Evolutionary conservation across 1,140 invertebrate genomes (phyloP).

Genomic region (Plectrocnemia conspersa): DNA sequence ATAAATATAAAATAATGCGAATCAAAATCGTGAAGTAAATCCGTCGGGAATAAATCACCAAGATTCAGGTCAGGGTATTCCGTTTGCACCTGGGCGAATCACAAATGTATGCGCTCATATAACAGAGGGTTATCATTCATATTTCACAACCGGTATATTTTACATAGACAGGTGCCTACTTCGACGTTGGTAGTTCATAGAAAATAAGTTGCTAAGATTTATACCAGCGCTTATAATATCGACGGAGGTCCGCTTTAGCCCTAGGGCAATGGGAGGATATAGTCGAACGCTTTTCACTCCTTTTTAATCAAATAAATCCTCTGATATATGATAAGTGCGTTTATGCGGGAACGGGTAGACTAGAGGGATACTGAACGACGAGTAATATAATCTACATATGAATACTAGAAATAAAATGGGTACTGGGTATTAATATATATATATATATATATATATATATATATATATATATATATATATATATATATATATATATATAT

Average conservation of each 20-base stretch:
- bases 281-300: conserved; percentile 5
- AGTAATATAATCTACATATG: no score
- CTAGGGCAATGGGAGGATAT: conserved; percentile 11
- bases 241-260: conserved; percentile 22
- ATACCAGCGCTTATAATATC: conserved; percentile 30
- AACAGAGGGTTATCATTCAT: conserved; percentile 25
- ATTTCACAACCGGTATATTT: conserved; percentile 30
- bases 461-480: no score
- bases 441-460: no score
- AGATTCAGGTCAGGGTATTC: conserved; percentile 10
- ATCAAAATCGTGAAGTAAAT: conserved; percentile 19
- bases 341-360: no score
- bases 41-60: conserved; percentile 26
- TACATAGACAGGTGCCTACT: conserved; percentile 29
- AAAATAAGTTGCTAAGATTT: conserved; percentile 36
- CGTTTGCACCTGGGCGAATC: conserved; percentile 24
- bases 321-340: conserved; percentile 27
- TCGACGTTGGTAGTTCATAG: conserved; percentile 29
- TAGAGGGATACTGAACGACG: no score
- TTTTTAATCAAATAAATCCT: conserved; percentile 36
- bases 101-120: conserved; percentile 17
- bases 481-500: no score
- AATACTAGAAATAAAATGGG: no score
- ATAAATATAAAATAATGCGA: conserved; percentile 21
- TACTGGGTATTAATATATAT: no score